A percentile compares a stretch with the other conserved stretches of the same genome.
Evolutionary conservation across 2,888 invertebrate species (phyloP).

Genomic region (Troglohyphantes excavatus): DNA sequence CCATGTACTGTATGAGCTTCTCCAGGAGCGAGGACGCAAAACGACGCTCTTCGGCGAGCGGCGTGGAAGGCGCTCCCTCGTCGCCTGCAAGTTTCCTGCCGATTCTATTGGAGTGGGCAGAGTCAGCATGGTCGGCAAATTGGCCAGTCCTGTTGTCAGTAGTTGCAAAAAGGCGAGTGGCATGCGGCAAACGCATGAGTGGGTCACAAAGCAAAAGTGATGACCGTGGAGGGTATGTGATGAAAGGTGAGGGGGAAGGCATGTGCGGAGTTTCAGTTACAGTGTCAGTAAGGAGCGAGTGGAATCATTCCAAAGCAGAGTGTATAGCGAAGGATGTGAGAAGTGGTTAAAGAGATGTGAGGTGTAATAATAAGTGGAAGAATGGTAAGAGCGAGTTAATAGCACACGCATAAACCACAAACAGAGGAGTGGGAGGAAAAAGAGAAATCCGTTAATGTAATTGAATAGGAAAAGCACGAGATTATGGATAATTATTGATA

Average conservation of each 20-base stretch:
- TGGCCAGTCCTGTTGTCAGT: slow-evolving; percentile 22
- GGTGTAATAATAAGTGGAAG: too few species aligned
- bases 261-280: neutral
- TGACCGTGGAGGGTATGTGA: neutral
- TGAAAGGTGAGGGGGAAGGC: neutral
- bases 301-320: neutral
- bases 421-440: slow-evolving; percentile 21
- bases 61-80: slow-evolving; percentile 31
- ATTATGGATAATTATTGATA: neutral
- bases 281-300: neutral
- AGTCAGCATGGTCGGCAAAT: slow-evolving; percentile 63
- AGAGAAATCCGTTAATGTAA: slow-evolving; percentile 54
- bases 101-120: slow-evolving; percentile 68
- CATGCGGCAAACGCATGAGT: slow-evolving; percentile 27
- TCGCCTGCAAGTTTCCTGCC: slow-evolving; percentile 56
- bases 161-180: neutral
- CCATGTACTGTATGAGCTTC: slow-evolving; percentile 97
- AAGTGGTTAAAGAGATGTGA: neutral
- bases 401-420: slow-evolving; percentile 25
- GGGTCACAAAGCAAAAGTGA: slow-evolving; percentile 32
- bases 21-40: slow-evolving; percentile 98
- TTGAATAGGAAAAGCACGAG: slow-evolving; percentile 29
- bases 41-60: slow-evolving; percentile 89
- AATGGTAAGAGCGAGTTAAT: neutral
- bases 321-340: neutral